Evolutionary conservation across 2,797 vertebrate species (phyloP).

Genomic region (Amblyraja radiata): DNA sequence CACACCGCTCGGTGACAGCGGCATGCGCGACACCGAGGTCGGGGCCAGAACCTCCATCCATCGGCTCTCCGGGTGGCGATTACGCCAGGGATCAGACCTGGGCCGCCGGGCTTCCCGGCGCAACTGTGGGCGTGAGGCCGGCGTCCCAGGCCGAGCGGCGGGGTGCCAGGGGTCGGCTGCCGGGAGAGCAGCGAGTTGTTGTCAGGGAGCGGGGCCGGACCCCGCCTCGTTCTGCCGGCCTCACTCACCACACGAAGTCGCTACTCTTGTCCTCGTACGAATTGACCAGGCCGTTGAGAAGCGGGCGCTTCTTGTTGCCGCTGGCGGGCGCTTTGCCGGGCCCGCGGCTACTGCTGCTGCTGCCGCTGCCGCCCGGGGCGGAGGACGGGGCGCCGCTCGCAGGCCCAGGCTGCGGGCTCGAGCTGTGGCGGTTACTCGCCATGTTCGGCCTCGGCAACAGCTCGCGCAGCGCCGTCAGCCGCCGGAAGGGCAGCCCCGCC

Average conservation of each 20-base stretch:
- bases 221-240: conserved; percentile 36
- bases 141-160: neutral
- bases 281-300: conserved; percentile 89
- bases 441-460: neutral
- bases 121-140: neutral
- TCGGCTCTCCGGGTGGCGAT: too few relatives aligned
- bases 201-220: too few relatives aligned
- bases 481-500: neutral
- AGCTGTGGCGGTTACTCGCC: conserved; percentile 31
- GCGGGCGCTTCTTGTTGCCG: conserved; percentile 72
- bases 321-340: conserved; percentile 47
- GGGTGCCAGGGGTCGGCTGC: neutral
- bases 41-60: too few relatives aligned
- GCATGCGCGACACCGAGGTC: too few relatives aligned
- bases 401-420: conserved; percentile 47
- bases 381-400: conserved; percentile 46
- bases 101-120: too few relatives aligned
- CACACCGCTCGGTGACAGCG: too few relatives aligned
- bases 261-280: conserved; percentile 98
- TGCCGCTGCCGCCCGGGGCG: neutral
- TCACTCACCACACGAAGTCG: conserved; percentile 86
- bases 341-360: conserved; percentile 47
- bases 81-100: too few relatives aligned
- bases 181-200: too few relatives aligned
- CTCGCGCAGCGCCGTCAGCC: neutral